A percentile compares a stretch with the other conserved stretches of the same genome.
These are phyloP conservation scores for Philhelius pedissequus DNA, from an alignment of 2,888 invertebrate species.

Conservation along the genomic window DNA sequence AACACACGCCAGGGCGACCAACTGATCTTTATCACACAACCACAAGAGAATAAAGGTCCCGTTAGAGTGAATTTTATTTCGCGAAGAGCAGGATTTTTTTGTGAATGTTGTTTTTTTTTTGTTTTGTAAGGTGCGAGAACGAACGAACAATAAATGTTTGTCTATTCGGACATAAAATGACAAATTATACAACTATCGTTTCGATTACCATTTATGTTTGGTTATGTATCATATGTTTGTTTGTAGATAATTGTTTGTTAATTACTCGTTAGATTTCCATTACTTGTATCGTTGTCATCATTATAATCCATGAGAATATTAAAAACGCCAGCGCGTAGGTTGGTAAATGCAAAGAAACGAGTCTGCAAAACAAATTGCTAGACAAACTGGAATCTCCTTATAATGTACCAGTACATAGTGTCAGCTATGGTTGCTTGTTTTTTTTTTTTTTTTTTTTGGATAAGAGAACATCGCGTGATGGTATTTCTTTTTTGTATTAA, in stretches of 20 bases:
- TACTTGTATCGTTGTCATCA: constrained; percentile 6
- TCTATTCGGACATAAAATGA: background rate
- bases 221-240: background rate
- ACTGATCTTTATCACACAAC: constrained; percentile 57
- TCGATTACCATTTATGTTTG: constrained; percentile 19
- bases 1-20: constrained; percentile 50
- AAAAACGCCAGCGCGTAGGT: constrained; percentile 32
- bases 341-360: constrained; percentile 8
- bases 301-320: constrained; percentile 30
- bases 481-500: background rate
- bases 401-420: constrained; percentile 5
- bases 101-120: background rate
- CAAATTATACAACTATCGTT: constrained; percentile 8
- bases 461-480: background rate
- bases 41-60: constrained; percentile 53
- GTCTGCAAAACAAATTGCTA: constrained; percentile 43
- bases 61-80: constrained; percentile 47
- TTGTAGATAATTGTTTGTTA: constrained; percentile 45
- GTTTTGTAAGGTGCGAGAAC: background rate
- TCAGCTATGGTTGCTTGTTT: constrained; percentile 3
- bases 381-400: constrained; percentile 56
- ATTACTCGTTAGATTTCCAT: constrained; percentile 46
- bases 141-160: background rate
- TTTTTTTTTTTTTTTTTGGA: background rate
- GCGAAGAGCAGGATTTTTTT: background rate